Percentiles rank a stretch among this genome's conserved stretches.
Conservation (phyloP, 2,888 invertebrate species). For the Ectropis crepuscularia region DNA sequence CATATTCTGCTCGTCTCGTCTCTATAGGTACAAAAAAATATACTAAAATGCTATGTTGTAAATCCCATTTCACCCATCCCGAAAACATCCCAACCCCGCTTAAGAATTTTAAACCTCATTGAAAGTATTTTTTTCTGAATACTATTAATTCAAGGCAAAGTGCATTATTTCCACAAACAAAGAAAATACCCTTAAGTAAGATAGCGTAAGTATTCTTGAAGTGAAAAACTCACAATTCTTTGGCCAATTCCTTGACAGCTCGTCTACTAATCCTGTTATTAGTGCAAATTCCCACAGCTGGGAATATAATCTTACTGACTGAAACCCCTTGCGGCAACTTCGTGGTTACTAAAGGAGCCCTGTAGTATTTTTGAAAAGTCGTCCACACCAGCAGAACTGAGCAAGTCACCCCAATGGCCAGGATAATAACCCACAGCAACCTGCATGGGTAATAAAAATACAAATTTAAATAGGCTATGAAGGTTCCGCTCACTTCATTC, state of each 20-base stretch:
- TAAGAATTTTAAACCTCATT: no score
- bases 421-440: slow-evolving; percentile 69
- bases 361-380: slow-evolving; percentile 71
- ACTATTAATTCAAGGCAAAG: no score
- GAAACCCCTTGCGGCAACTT: slow-evolving; percentile 77
- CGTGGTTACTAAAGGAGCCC: slow-evolving; percentile 72
- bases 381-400: slow-evolving; percentile 72
- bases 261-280: slow-evolving; percentile 78
- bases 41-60: no score
- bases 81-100: no score
- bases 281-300: slow-evolving; percentile 78
- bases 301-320: slow-evolving; percentile 76
- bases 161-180: not conserved
- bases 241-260: slow-evolving; percentile 66
- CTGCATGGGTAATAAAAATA: slow-evolving; percentile 47
- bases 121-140: no score
- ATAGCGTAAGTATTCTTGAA: not conserved
- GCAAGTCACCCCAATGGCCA: slow-evolving; percentile 68
- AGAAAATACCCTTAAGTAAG: not conserved
- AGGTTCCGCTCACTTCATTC: no score
- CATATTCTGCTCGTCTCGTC: no score
- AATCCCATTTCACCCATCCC: no score
- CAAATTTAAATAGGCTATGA: slow-evolving; percentile 13
- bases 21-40: no score
- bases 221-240: slow-evolving; percentile 63